These are phyloP conservation scores for Furnarius figulus DNA, from an alignment of 2,113 vertebrate species.

Conservation along the genomic window DNA sequence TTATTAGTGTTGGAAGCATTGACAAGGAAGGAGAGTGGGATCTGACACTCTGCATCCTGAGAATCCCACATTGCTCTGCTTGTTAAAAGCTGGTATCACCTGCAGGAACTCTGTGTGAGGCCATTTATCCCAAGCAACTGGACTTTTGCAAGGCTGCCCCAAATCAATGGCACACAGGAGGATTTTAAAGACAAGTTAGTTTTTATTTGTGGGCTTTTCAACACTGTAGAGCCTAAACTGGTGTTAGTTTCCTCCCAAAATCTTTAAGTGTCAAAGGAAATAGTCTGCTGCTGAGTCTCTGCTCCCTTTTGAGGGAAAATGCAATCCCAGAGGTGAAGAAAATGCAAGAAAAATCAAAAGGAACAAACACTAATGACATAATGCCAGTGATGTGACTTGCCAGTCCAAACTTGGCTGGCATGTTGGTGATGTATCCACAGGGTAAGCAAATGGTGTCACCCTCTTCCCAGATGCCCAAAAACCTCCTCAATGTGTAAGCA, in stretches of 20 bases:
- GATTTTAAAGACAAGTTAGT: neutral
- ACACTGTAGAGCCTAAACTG: accelerated
- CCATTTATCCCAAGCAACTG: neutral
- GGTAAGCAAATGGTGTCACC: neutral
- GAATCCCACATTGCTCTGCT: neutral
- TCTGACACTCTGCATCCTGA: neutral
- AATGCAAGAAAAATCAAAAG: neutral
- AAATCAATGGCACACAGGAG: accelerated
- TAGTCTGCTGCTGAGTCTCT: neutral
- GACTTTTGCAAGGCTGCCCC: neutral
- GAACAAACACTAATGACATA: neutral
- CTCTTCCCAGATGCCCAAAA: neutral
- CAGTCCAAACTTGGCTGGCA: neutral
- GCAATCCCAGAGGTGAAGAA: neutral
- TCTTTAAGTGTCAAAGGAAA: neutral
- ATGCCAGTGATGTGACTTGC: neutral
- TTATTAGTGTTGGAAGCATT: neutral
- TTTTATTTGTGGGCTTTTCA: neutral
- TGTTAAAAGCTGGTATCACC: neutral
- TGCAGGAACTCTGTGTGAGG: neutral
- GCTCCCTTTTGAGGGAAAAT: neutral
- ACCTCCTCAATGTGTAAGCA: neutral
- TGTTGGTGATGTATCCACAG: neutral
- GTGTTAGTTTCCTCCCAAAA: neutral
- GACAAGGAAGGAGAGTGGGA: neutral